phyloP scores from a whole-genome alignment of 2,888 invertebrate species.

The Chrysina gloriosa region DNA sequence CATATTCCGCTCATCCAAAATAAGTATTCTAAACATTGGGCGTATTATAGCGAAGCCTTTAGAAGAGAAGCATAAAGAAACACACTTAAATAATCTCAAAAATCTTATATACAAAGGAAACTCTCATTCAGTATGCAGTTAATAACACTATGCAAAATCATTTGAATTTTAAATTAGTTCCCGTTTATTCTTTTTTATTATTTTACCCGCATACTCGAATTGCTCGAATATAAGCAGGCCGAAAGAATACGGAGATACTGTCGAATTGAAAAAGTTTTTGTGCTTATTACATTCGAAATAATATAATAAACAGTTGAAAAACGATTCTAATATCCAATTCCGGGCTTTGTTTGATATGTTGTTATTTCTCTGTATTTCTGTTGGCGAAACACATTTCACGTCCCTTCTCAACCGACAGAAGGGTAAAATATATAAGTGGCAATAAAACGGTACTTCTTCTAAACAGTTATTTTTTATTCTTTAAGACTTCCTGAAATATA shows the following conservation, averaged over 20 bases:
- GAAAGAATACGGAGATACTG: conserved; percentile 45
- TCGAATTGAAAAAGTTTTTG: conserved; percentile 54
- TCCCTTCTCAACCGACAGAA: conserved; percentile 21
- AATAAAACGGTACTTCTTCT: conserved; percentile 35
- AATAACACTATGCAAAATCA: conserved; percentile 47
- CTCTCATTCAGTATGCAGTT: conserved; percentile 24
- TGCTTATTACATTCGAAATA: conserved; percentile 53
- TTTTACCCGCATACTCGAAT: conserved; percentile 33
- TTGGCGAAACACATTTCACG: conserved; percentile 25
- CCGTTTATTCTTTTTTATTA: conserved; percentile 48
- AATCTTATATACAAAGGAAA: conserved; percentile 5
- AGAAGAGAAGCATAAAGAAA: conserved; percentile 9
- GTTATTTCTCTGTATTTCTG: conserved; percentile 32
- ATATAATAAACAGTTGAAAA: conserved; percentile 49
- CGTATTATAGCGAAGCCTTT: neutral
- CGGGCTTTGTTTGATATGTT: conserved; percentile 37
- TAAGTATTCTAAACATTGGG: neutral
- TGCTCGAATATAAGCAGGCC: neutral
- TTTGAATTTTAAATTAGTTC: conserved; percentile 54
- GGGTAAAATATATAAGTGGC: conserved; percentile 36
- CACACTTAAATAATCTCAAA: conserved; percentile 11
- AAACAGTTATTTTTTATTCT: conserved; percentile 37
- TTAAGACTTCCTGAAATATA: conserved; percentile 30
- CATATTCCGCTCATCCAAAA: neutral
- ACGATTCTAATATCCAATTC: conserved; percentile 43